These are phyloP conservation scores for Corynorhinus townsendii DNA, from an alignment of 2,113 vertebrate species.

Conservation along the genomic window DNA sequence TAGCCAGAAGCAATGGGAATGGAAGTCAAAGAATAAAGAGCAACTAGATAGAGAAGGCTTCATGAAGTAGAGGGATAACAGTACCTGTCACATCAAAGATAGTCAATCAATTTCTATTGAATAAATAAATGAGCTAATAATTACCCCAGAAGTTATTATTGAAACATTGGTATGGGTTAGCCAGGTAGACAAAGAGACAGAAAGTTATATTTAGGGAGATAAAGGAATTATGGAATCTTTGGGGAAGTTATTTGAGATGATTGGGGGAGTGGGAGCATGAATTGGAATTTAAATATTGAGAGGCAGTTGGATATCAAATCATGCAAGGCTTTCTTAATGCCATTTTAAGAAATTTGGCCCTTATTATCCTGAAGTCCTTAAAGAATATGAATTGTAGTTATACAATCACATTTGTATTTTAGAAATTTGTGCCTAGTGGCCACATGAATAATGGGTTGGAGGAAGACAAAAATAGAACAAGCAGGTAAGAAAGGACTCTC, in stretches of 20 bases:
- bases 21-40: background rate
- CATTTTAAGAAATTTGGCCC: background rate
- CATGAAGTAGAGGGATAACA: background rate
- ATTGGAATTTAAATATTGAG: background rate
- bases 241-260: background rate
- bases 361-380: background rate
- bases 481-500: background rate
- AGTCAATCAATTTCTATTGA: background rate
- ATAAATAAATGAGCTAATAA: background rate
- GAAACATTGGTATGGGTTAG: background rate
- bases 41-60: background rate
- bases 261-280: background rate
- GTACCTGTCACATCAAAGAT: background rate
- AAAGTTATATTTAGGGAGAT: background rate
- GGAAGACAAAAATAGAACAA: background rate
- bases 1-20: background rate
- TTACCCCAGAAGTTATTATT: background rate
- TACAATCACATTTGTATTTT: background rate
- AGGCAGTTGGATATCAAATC: background rate
- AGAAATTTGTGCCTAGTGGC: background rate
- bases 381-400: background rate
- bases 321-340: background rate
- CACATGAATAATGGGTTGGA: background rate
- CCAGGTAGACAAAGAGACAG: background rate
- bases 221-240: background rate